These are phyloP conservation scores for Choristoneura fumiferana DNA, from an alignment of 1,140 invertebrate species.

Conservation along the genomic window DNA sequence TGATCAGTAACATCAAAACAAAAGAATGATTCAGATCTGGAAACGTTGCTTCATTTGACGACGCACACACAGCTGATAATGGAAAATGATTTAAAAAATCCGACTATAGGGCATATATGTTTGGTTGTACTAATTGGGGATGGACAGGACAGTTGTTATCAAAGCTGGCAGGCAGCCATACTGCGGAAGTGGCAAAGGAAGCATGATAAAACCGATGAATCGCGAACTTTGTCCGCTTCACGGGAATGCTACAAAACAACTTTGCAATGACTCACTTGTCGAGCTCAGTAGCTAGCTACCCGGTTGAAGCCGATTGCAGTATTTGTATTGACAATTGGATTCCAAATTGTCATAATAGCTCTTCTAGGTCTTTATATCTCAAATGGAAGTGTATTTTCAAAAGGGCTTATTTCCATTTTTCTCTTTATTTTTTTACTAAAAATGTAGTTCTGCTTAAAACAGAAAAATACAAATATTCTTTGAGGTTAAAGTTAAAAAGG, in stretches of 20 bases:
- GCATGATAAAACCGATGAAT: slow-evolving; percentile 59
- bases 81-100: not conserved
- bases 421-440: too few relatives aligned
- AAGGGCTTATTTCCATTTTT: too few relatives aligned
- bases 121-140: not conserved
- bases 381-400: too few relatives aligned
- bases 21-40: slow-evolving; percentile 6
- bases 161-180: slow-evolving; percentile 32
- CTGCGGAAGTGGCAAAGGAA: slow-evolving; percentile 65
- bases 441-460: too few relatives aligned
- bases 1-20: slow-evolving; percentile 10
- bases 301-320: too few relatives aligned
- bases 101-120: too few relatives aligned
- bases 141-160: slow-evolving; percentile 44
- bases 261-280: slow-evolving; percentile 18
- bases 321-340: too few relatives aligned
- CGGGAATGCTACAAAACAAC: slow-evolving; percentile 11
- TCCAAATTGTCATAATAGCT: too few relatives aligned
- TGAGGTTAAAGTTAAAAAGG: too few relatives aligned
- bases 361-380: too few relatives aligned
- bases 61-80: not conserved
- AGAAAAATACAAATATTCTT: too few relatives aligned
- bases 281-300: too few relatives aligned
- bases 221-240: slow-evolving; percentile 46
- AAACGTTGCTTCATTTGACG: not conserved